Base-by-base conservation (phyloP, 2,888 invertebrate genomes). In the Pristionchus japonicus region DNA sequence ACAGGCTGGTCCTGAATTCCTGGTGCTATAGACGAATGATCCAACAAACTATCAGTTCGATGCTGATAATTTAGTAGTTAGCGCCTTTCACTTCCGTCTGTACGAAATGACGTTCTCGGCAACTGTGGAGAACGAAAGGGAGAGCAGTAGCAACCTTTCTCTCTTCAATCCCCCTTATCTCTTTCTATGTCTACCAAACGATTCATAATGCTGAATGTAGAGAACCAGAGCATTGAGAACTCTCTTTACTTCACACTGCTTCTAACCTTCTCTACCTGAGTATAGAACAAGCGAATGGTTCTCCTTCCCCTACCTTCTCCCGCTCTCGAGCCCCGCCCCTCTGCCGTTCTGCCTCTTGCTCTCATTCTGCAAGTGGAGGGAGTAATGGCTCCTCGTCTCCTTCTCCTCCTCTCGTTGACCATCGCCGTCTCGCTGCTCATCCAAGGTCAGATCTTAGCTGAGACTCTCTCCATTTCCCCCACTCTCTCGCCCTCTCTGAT, bases 321-420 rank as follows among this genome's bases (percentile, higher is more conserved):
- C 67, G 15, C 40, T 40, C 74, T 27, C 43, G 47, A 43, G n/a
- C 77, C 37, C 77, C 77, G 77, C 77, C 77, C 47, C 77, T 47
- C n/a, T 77, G 40, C 43, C 77, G 77, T 77, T 77, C 43, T 70
- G 20, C 52, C 67, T 67, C 31, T 67, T 34, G n/a, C 34, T 13
- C 43, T 43, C 77, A 77, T 77, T 77, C 77, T 70, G 77, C 40
- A 47, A 77, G 47, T 23, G n/a, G 43, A 23, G n/a, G 27, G 77
- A 67, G 34, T 31, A 34, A 34, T n/a, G n/a, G n/a, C n/a, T n/a
- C n/a, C n/a, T n/a, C n/a, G 67, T 34, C n/a, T 27, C n/a, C n/a
- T 1, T 40, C 77, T 77, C n/a, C 77, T 77, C 11, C 77, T 77
- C 43, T 43, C 77, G 77, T 11, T 77, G n/a, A 47, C 43, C n/a